A percentile compares a stretch with the other conserved stretches of the same genome.
Evolutionary conservation across 1,140 invertebrate genomes (phyloP).

Genomic region (Trachelipus rathkii): DNA sequence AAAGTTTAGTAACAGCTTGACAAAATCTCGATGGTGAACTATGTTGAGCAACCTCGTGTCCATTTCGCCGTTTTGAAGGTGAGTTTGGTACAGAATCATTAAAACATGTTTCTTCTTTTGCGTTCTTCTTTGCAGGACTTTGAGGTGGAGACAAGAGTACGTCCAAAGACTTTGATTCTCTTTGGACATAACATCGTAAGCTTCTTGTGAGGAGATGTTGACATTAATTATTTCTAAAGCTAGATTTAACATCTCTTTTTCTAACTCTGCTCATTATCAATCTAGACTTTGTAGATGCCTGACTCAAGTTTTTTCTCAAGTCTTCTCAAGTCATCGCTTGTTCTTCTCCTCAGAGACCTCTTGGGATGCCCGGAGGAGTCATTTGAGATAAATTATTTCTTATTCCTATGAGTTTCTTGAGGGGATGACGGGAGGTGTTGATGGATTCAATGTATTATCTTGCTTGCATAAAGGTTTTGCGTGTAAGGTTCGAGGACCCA

Average conservation of each 20-base stretch:
- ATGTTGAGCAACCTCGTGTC: not conserved
- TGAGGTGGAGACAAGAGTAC: not conserved
- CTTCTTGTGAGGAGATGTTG: not conserved
- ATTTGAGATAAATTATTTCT: conserved; percentile 4
- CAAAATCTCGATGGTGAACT: not conserved
- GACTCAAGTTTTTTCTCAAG: no score
- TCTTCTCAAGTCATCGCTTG: not conserved
- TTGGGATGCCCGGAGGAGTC: not conserved
- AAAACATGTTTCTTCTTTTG: not conserved
- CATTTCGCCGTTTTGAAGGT: not conserved
- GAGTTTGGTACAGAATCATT: not conserved
- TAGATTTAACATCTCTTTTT: not conserved
- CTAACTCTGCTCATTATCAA: not conserved
- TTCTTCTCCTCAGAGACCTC: not conserved
- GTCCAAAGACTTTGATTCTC: not conserved
- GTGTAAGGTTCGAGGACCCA: not conserved
- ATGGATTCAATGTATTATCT: not conserved
- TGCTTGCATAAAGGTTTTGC: not conserved
- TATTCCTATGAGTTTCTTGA: not conserved
- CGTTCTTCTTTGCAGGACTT: not conserved
- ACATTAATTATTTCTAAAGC: not conserved
- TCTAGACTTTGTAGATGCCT: not conserved
- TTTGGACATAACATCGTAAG: not conserved
- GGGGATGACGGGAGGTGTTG: not conserved
- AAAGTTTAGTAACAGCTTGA: conserved; percentile 1